Evolutionary conservation across 2,797 vertebrate species (phyloP).

Genomic region (Bradypus variegatus): DNA sequence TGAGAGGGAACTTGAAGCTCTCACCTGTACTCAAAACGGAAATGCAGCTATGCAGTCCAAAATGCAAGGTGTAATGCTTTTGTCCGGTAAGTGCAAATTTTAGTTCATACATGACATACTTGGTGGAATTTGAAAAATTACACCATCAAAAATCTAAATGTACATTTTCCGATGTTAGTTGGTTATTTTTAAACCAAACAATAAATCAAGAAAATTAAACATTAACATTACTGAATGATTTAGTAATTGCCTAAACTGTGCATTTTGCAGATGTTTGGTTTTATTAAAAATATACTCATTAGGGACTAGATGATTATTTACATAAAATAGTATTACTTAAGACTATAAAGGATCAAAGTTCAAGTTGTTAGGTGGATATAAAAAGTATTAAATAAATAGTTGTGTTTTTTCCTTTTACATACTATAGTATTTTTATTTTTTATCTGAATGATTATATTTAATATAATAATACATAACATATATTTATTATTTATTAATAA

Average conservation of each 20-base stretch:
- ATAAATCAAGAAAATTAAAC: conserved; percentile 40
- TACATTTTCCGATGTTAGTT: neutral
- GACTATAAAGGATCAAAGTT: neutral
- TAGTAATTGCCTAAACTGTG: neutral
- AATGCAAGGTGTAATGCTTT: neutral
- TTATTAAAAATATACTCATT: conserved; percentile 39
- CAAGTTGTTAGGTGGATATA: neutral
- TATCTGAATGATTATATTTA: neutral
- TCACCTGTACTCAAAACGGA: neutral
- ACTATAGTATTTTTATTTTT: neutral
- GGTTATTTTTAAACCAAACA: conserved; percentile 25
- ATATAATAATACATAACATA: neutral
- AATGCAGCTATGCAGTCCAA: neutral
- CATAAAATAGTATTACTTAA: conserved; percentile 31
- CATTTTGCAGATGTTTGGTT: conserved; percentile 31
- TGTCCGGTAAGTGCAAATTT: neutral
- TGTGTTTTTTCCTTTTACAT: neutral
- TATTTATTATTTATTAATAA: too few species aligned
- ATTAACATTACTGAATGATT: conserved; percentile 22
- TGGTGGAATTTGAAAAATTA: neutral
- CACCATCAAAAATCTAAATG: conserved; percentile 9
- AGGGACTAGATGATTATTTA: conserved; percentile 13
- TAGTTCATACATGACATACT: neutral
- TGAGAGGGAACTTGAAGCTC: neutral
- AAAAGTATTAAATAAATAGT: neutral